These are phyloP conservation scores for Petrophora chlorosata DNA, from an alignment of 2,888 invertebrate genomes.

Conservation along the genomic window DNA sequence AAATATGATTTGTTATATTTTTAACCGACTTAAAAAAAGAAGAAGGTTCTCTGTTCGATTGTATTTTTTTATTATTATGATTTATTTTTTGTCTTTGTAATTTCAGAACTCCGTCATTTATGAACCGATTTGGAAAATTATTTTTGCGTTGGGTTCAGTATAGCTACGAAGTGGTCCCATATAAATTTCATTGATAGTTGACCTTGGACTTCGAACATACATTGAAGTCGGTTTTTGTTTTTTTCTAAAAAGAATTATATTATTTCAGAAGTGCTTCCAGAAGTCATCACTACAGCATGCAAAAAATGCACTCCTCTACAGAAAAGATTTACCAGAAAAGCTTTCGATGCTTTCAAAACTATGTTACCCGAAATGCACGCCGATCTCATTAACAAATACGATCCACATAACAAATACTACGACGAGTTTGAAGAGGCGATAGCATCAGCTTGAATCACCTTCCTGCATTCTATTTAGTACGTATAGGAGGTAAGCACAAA, in stretches of 20 bases:
- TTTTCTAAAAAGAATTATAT: neutral
- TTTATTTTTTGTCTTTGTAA: too few species aligned
- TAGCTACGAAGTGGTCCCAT: too few species aligned
- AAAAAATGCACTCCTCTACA: conserved; percentile 66
- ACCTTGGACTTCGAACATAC: too few species aligned
- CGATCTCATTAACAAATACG: conserved; percentile 86
- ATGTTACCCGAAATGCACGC: conserved; percentile 85
- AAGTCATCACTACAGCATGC: conserved; percentile 59
- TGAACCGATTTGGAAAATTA: too few species aligned
- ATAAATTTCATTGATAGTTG: too few species aligned
- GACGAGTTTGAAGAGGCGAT: conserved; percentile 69
- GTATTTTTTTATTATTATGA: too few species aligned
- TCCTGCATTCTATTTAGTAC: conserved; percentile 21
- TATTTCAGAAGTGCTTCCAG: conserved; percentile 58
- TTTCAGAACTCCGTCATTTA: too few species aligned
- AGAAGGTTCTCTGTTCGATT: too few species aligned
- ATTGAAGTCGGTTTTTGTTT: neutral
- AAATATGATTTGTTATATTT: too few species aligned
- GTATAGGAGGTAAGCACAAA: conserved; percentile 31
- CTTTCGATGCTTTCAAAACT: conserved; percentile 85
- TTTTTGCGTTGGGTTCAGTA: too few species aligned
- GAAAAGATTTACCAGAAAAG: conserved; percentile 80
- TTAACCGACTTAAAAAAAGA: too few species aligned
- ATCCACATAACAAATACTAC: conserved; percentile 84
- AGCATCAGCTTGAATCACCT: conserved; percentile 40